Base-by-base conservation (phyloP, 1,140 invertebrate species). In the Lethocerus indicus region DNA sequence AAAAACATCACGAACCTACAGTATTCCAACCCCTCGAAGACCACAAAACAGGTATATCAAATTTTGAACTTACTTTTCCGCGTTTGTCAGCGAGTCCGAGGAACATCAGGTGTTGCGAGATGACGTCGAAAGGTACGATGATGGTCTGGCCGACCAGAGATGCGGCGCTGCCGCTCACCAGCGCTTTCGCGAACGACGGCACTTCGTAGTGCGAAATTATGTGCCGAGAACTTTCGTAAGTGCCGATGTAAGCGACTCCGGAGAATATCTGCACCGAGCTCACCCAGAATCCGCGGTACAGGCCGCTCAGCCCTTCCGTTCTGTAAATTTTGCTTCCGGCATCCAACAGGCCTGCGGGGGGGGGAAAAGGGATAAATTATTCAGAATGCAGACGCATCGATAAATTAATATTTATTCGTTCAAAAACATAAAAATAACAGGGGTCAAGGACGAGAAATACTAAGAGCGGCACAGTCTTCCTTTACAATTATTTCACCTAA, bases 81-180 rank as follows among this genome's bases (percentile, higher is more conserved):
- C n/a, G n/a, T n/a, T n/a, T n/a, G n/a, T n/a, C n/a, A 21, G 71
- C 69, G 50, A 82, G 69, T 1, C 89, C 89, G 20, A 95, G 70
- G 55, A 97, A 80, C 91, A 97, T 97, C 43, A 96, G 74, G 65
- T 97, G 93, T 60, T 98, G 93, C 59, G 90, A 92, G 26, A 97
- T 73, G 26, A 97, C 81, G 67, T 97, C 93, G 64, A 97, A 91
- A 18, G 93, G 93, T 41, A 96, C 91, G 56, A 95, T 86, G 48
- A 96, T 84, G 1, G 90, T 94, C 68, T 98, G 93, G 2, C 89
- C 86, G 28, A 95, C 87, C 16, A 93, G 61, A 5, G 91, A 95
- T 1, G 92, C 92, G 60, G 78, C 78, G 5, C 81, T 89, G 20
- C 92, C 92, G 21, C 78, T 85, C 49, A 88, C 71, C 26, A 87